phyloP scores from a whole-genome alignment of 1,140 invertebrate genomes.

The Battus philenor region DNA sequence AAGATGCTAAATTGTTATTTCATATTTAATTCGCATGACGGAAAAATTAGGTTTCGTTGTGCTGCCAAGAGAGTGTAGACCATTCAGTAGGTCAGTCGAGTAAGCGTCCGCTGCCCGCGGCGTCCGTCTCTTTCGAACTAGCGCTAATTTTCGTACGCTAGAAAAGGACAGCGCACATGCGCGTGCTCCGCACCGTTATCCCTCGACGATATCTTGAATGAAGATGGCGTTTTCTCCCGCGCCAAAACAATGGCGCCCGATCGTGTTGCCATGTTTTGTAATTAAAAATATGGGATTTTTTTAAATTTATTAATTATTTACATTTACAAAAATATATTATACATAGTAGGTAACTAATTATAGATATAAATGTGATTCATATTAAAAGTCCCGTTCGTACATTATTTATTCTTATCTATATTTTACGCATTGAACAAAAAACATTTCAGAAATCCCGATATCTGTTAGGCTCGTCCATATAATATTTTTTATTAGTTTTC shows the following conservation, averaged over 20 bases:
- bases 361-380: too few species aligned
- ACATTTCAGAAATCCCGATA: too few species aligned
- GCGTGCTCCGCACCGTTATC: conserved; percentile 65
- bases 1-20: too few species aligned
- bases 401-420: too few species aligned
- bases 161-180: conserved; percentile 34
- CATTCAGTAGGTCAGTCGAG: conserved; percentile 75
- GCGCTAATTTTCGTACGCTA: conserved; percentile 2
- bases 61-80: conserved; percentile 63
- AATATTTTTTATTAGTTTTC: too few species aligned
- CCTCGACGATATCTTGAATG: conserved; percentile 70
- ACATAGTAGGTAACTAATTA: too few species aligned
- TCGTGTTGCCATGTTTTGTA: conserved; percentile 7
- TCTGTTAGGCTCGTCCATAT: too few species aligned
- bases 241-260: conserved; percentile 63
- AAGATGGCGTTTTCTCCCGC: conserved; percentile 71
- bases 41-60: conserved; percentile 72
- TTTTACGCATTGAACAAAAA: too few species aligned
- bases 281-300: too few species aligned
- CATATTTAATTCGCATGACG: conserved; percentile 54
- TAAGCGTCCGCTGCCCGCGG: conserved; percentile 54
- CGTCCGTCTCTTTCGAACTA: conserved; percentile 25
- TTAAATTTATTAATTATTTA: too few species aligned
- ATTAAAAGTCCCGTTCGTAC: too few species aligned
- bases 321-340: too few species aligned